A percentile compares a stretch with the other conserved stretches of the same genome.
phyloP scores from a whole-genome alignment of 2,113 vertebrate genomes.

The Actenoides hombroni region DNA sequence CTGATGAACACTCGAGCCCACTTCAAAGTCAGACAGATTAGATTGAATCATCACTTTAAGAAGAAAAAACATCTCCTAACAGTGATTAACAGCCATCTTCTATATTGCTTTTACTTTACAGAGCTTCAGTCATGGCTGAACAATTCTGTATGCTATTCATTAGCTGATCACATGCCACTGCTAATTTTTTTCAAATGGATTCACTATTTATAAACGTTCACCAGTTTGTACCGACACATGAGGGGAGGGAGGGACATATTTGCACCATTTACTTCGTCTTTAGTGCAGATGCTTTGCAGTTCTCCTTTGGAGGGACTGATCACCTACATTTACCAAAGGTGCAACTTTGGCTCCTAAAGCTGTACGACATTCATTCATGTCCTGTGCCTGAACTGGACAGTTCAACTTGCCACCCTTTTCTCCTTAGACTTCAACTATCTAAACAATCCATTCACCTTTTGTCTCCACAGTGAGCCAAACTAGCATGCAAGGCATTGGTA shows the following conservation, averaged over 20 bases:
- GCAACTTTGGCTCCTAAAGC: not conserved
- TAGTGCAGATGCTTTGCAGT: not conserved
- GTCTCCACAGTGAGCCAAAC: not conserved
- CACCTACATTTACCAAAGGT: not conserved
- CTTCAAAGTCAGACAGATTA: not conserved
- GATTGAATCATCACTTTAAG: not conserved
- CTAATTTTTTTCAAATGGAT: constrained; percentile 60
- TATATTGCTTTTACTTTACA: constrained; percentile 30
- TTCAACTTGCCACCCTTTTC: not conserved
- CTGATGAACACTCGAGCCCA: not conserved
- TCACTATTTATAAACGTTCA: constrained; percentile 55
- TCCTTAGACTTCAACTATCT: not conserved
- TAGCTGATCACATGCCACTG: constrained; percentile 46
- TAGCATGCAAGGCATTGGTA: not conserved
- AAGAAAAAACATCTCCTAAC: not conserved
- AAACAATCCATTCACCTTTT: not conserved
- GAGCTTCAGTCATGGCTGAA: constrained; percentile 1
- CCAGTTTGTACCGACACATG: not conserved
- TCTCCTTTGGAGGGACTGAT: not conserved
- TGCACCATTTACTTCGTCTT: not conserved
- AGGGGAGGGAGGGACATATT: not conserved
- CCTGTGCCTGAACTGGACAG: not conserved
- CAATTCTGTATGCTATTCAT: constrained; percentile 42
- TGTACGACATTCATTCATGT: not conserved
- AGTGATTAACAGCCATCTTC: not conserved